Conservation (phyloP, 2,113 vertebrate species). For the Dipodomys ordii region DNA sequence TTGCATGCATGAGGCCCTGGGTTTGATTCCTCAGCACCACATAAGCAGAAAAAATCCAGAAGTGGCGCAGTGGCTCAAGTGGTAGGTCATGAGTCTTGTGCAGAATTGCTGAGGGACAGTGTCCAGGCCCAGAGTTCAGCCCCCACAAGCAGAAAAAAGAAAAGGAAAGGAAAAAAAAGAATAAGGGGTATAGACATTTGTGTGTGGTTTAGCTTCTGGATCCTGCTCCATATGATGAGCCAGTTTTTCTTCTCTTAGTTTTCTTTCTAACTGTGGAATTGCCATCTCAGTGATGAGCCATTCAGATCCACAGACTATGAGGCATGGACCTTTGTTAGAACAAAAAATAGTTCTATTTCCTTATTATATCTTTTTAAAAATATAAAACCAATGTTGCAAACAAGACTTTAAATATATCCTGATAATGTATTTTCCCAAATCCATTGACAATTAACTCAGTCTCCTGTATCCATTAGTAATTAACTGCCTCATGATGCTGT, state of each 20-base stretch:
- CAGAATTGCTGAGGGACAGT: no score
- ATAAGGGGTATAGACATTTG: accelerated
- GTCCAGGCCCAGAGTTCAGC: no score
- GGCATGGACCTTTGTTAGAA: neutral
- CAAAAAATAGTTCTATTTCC: neutral
- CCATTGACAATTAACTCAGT: neutral
- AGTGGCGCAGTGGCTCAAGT: no score
- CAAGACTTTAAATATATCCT: neutral
- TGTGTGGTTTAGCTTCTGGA: neutral
- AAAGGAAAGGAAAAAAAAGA: no score
- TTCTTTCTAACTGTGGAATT: neutral
- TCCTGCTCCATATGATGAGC: neutral
- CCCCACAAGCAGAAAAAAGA: no score
- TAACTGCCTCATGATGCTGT: no score
- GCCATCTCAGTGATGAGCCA: neutral
- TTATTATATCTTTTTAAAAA: neutral
- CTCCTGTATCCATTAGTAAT: neutral
- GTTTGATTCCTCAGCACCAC: no score
- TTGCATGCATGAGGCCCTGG: no score
- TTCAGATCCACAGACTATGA: neutral
- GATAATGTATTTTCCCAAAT: neutral
- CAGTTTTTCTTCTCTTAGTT: neutral
- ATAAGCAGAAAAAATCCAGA: no score
- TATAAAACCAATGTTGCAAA: neutral
- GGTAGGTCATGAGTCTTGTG: no score